These are phyloP conservation scores for Pangasius krempfi DNA, from an alignment of 2,797 vertebrate genomes.

Conservation along the genomic window DNA sequence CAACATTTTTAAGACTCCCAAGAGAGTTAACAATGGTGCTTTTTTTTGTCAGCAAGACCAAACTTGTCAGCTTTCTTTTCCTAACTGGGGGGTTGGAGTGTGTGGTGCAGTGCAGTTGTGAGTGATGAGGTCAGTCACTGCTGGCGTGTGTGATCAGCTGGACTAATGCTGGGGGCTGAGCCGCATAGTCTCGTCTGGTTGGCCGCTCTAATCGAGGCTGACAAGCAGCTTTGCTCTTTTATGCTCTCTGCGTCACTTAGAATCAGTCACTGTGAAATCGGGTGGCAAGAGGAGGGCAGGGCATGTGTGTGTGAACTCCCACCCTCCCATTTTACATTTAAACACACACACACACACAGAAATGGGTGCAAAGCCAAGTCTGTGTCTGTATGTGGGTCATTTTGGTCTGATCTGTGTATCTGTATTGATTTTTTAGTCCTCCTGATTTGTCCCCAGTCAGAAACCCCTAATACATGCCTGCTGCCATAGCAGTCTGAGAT, in stretches of 20 bases:
- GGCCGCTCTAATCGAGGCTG: constrained; percentile 88
- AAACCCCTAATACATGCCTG: constrained; percentile 66
- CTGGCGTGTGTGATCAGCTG: constrained; percentile 84
- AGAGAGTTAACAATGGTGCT: constrained; percentile 5
- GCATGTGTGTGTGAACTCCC: constrained; percentile 85
- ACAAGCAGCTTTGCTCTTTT: constrained; percentile 96
- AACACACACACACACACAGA: constrained; percentile 37
- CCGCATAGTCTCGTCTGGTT: constrained; percentile 88
- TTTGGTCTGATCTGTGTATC: constrained; percentile 70
- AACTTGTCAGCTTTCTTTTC: constrained; percentile 41
- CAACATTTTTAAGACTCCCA: constrained; percentile 22
- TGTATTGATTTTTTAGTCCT: constrained; percentile 77
- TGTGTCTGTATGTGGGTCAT: constrained; percentile 77
- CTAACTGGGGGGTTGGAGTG: constrained; percentile 35
- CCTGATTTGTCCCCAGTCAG: constrained; percentile 65
- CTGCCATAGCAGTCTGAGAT: constrained; percentile 14
- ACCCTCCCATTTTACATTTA: constrained; percentile 45
- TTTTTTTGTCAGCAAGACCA: constrained; percentile 20
- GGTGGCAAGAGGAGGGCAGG: constrained; percentile 79
- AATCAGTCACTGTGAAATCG: constrained; percentile 91
- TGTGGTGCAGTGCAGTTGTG: constrained; percentile 57
- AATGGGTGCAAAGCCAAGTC: constrained; percentile 47
- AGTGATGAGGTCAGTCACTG: constrained; percentile 70
- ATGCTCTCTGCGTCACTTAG: constrained; percentile 91
- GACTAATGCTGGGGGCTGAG: constrained; percentile 83